phyloP scores from a whole-genome alignment of 1,140 invertebrate species.

The Episyrphus balteatus region DNA sequence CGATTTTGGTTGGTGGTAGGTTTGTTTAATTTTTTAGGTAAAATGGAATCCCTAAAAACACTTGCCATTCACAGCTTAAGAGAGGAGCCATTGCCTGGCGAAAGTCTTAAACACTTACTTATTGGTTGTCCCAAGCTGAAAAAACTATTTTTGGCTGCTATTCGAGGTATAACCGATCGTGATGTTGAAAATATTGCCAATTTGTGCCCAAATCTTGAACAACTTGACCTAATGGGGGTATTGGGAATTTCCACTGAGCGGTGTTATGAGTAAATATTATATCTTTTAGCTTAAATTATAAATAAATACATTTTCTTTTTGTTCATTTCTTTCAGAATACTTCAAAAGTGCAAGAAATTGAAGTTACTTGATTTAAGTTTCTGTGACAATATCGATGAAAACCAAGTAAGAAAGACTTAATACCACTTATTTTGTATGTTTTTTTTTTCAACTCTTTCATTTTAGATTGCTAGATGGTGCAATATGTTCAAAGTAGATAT shows the following conservation, averaged over 20 bases:
- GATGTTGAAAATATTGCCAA: slow-evolving; percentile 60
- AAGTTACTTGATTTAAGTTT: slow-evolving; percentile 75
- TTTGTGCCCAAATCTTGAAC: slow-evolving; percentile 53
- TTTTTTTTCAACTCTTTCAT: slow-evolving; percentile 10
- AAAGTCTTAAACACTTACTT: slow-evolving; percentile 42
- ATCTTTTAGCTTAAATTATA: slow-evolving; percentile 2
- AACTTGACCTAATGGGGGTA: slow-evolving; percentile 73
- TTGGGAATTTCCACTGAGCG: slow-evolving; percentile 59
- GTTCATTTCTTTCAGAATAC: slow-evolving; percentile 41
- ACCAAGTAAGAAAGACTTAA: slow-evolving; percentile 41
- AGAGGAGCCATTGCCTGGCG: slow-evolving; percentile 41
- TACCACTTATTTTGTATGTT: not conserved
- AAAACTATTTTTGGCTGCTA: slow-evolving; percentile 64
- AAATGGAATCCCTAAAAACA: not conserved
- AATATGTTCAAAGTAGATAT: slow-evolving; percentile 29
- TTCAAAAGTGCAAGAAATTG: slow-evolving; percentile 53
- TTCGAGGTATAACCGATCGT: slow-evolving; percentile 64
- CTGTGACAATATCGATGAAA: slow-evolving; percentile 63
- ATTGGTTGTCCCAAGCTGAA: slow-evolving; percentile 51
- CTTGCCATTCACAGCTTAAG: slow-evolving; percentile 31
- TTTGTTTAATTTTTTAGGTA: slow-evolving; percentile 9
- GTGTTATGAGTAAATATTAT: slow-evolving; percentile 47
- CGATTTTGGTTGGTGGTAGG: slow-evolving; percentile 84
- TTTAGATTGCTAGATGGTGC: slow-evolving; percentile 25
- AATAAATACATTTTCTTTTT: slow-evolving; percentile 5